Base-by-base conservation (phyloP, 1,140 invertebrate genomes). In the Acromyrmex charruanus region DNA sequence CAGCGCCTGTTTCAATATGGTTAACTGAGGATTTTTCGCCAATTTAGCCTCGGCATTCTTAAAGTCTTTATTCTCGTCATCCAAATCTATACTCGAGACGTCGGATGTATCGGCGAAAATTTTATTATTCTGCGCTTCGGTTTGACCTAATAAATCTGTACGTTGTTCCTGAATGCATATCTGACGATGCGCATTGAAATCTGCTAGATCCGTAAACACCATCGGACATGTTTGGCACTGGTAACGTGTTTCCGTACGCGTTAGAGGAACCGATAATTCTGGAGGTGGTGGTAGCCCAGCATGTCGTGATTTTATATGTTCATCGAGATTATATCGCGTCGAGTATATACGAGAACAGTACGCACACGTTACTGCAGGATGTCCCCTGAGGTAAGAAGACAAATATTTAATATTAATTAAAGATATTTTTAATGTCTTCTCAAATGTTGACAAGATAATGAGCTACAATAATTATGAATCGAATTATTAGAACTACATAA, bases 291-390 rank as follows among this genome's bases (percentile, higher is more conserved):
- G 91, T 72, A 93, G 79, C 71, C 94, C 94, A 18, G 93, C 94
- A 63, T 96, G 96, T 66, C 95, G 93, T 0, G 95, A 94, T 79
- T 94, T 95, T 68, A 96, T 94, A 80, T 96, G 96, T 79, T 96
- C 95, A 51, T 95, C 95, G 1, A 96, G 92, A 87, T 96, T 96
- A 25, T 93, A 90, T 44, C 95, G 92, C 0, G 95, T 96, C 18
- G 95, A 96, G 81, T 96, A 96, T 77, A 95, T 95, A 6, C 95
- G 91, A 3, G 94, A 93, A 87, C 95, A 96, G 55, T 94, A 94
- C 12, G 92, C 90, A 82, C 96, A 96, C 0, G 95, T 96, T 16
- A 96, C 95, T 10, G 94, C 94, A 16, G 95, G 95, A 91, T 96
- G 94, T 25, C 95, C 95, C 84, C 95, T 95, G 77, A 88, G 87